Conservation (phyloP, 2,113 vertebrate genomes). For the Tricholaema leucomelas region DNA sequence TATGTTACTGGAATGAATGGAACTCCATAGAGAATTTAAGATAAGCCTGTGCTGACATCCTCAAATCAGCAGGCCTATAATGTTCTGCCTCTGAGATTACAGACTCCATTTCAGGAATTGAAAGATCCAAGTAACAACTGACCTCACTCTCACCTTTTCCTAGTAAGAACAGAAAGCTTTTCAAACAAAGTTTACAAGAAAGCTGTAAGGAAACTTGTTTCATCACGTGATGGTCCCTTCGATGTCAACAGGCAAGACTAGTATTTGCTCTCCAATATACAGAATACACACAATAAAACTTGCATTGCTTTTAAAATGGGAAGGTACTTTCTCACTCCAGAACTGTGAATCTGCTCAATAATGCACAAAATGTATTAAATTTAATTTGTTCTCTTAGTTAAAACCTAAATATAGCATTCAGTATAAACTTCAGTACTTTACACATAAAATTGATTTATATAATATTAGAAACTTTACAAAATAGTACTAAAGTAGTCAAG, state of each 20-base stretch:
- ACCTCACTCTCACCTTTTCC: neutral
- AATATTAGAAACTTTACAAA: conserved; percentile 52
- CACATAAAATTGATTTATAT: conserved; percentile 8
- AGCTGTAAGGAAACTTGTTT: neutral
- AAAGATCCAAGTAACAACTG: neutral
- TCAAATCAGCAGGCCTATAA: neutral
- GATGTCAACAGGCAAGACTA: neutral
- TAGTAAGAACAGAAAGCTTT: neutral
- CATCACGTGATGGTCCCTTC: neutral
- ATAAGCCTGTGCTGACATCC: neutral
- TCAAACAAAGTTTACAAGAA: neutral
- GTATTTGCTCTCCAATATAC: neutral
- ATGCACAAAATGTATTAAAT: conserved; percentile 27
- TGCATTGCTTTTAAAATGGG: neutral
- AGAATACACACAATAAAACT: neutral
- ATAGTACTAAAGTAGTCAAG: conserved; percentile 8
- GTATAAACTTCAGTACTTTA: conserved; percentile 29
- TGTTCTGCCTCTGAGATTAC: neutral
- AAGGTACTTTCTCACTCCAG: neutral
- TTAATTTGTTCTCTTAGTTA: neutral
- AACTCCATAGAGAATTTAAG: neutral
- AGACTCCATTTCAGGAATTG: neutral
- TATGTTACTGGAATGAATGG: neutral
- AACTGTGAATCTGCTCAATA: neutral
- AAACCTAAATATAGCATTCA: conserved; percentile 4